phyloP scores from a whole-genome alignment of 1,140 invertebrate genomes.

The Saccostrea glomerata region DNA sequence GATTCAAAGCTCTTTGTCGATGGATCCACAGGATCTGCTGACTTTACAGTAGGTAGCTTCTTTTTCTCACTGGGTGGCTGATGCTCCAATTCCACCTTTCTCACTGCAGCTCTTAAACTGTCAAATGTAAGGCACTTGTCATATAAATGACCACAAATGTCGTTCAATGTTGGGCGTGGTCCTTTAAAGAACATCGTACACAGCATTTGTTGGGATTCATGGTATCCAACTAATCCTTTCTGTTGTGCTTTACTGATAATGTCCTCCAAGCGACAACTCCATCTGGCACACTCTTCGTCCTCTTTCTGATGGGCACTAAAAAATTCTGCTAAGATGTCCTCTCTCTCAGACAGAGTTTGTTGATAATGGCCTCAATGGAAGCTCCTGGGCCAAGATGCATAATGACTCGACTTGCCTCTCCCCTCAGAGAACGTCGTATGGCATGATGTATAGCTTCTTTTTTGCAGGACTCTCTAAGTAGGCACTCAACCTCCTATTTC shows the following conservation, averaged over 20 bases:
- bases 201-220: conserved; percentile 40
- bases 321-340: conserved; percentile 49
- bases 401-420: too few species aligned
- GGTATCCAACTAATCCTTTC: not conserved
- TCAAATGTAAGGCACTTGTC: conserved; percentile 44
- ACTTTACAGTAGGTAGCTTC: not conserved
- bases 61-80: not conserved
- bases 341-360: not conserved
- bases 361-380: too few species aligned
- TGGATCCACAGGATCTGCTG: not conserved
- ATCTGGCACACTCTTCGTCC: too few species aligned
- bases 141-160: conserved; percentile 46
- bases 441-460: too few species aligned
- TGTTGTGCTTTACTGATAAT: conserved; percentile 45
- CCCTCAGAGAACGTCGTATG: too few species aligned
- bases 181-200: conserved; percentile 46
- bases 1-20: not conserved
- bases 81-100: conserved; percentile 40
- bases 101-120: conserved; percentile 18
- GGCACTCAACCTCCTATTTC: too few species aligned
- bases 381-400: too few species aligned
- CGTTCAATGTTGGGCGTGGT: conserved; percentile 46
- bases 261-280: conserved; percentile 55
- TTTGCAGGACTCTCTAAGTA: too few species aligned
- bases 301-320: conserved; percentile 50